phyloP scores from a whole-genome alignment of 2,888 invertebrate genomes.

The Bimastos eiseni region DNA sequence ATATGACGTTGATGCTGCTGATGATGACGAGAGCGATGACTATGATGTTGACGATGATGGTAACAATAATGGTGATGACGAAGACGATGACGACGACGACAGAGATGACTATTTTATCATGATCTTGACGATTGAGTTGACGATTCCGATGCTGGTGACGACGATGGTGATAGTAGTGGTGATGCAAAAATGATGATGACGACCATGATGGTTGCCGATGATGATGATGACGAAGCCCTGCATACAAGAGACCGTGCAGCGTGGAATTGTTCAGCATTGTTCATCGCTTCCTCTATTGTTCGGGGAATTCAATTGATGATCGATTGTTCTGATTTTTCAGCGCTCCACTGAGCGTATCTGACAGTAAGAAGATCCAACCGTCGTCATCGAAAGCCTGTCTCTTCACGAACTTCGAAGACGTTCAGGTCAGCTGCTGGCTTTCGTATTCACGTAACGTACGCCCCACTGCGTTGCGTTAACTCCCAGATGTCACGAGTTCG shows the following conservation, averaged over 20 bases:
- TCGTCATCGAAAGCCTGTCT: conserved; percentile 58
- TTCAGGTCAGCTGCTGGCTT: conserved; percentile 52
- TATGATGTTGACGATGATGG: neutral
- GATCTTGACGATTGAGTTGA: neutral
- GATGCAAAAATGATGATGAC: conserved; percentile 1
- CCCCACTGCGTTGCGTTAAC: neutral
- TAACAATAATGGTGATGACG: neutral
- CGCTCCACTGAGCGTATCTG: conserved; percentile 7
- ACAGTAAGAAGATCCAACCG: conserved; percentile 30
- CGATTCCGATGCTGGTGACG: conserved; percentile 22
- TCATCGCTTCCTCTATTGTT: neutral
- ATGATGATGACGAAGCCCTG: neutral
- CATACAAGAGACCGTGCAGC: neutral
- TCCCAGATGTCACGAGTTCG: neutral
- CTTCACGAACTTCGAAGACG: conserved; percentile 62
- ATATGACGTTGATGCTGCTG: too few species aligned
- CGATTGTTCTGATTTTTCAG: neutral
- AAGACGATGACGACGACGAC: neutral
- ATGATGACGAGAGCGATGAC: neutral
- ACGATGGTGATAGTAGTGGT: conserved; percentile 17
- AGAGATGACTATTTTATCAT: neutral
- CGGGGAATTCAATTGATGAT: neutral
- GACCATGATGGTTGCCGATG: neutral
- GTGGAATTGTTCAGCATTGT: neutral
- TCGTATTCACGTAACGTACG: neutral